phyloP scores from a whole-genome alignment of 2,888 invertebrate genomes.

The Lydus trimaculatus region DNA sequence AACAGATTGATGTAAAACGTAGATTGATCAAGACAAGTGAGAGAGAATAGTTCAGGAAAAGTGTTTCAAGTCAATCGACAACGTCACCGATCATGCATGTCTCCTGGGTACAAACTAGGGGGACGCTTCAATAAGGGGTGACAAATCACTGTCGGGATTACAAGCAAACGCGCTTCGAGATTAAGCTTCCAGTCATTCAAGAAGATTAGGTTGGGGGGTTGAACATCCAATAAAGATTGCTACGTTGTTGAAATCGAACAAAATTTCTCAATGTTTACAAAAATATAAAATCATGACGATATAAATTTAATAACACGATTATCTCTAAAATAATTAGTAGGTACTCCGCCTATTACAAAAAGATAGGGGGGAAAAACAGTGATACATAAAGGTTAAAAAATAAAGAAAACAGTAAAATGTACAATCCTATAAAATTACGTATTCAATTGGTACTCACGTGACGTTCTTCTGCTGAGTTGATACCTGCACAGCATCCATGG shows the following conservation, averaged over 20 bases:
- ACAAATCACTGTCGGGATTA: slow-evolving; percentile 51
- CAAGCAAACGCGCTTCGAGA: slow-evolving; percentile 48
- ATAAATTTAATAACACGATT: background rate
- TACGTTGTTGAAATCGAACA: background rate
- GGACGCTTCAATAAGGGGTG: slow-evolving; percentile 50
- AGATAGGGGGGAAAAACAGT: slow-evolving; percentile 36
- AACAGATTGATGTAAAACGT: background rate
- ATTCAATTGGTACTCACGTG: slow-evolving; percentile 67
- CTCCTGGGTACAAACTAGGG: slow-evolving; percentile 40
- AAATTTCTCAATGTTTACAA: slow-evolving; percentile 12
- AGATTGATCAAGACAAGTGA: slow-evolving; percentile 4
- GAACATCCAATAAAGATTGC: slow-evolving; percentile 39
- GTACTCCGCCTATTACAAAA: too few relatives aligned
- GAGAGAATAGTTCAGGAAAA: slow-evolving; percentile 12
- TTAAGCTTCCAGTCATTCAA: slow-evolving; percentile 48
- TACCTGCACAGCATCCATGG: slow-evolving; percentile 62
- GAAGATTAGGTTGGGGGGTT: slow-evolving; percentile 46
- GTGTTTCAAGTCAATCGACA: slow-evolving; percentile 29
- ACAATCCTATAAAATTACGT: slow-evolving; percentile 49
- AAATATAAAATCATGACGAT: background rate
- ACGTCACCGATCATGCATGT: slow-evolving; percentile 41
- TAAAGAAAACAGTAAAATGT: slow-evolving; percentile 36
- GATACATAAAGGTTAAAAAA: slow-evolving; percentile 16
- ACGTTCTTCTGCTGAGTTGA: slow-evolving; percentile 71
- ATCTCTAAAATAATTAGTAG: slow-evolving; percentile 6